Evolutionary conservation across 2,888 invertebrate species (phyloP).

Genomic region (Meliscaeva auricollis): DNA sequence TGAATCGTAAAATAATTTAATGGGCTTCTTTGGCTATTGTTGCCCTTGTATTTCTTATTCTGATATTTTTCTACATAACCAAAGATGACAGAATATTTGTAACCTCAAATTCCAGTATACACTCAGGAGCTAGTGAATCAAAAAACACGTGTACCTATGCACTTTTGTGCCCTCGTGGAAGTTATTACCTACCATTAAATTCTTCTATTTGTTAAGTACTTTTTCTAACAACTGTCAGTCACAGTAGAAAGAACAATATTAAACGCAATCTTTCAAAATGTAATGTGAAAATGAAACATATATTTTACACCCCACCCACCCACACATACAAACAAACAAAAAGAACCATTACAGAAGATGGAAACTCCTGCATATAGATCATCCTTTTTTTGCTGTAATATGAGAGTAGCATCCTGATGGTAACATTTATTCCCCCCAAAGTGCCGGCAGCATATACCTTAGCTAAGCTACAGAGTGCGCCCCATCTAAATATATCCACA

Average conservation of each 20-base stretch:
- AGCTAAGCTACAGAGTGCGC: background rate
- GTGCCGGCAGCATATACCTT: background rate
- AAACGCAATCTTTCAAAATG: slow-evolving; percentile 70
- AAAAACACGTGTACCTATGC: background rate
- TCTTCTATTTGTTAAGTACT: slow-evolving; percentile 54
- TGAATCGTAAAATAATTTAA: no score
- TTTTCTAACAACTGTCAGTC: slow-evolving; percentile 63
- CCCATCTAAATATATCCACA: background rate
- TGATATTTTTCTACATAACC: background rate
- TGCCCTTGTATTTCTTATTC: background rate
- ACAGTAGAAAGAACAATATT: slow-evolving; percentile 67
- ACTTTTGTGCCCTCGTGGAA: background rate
- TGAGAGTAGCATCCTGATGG: slow-evolving; percentile 27
- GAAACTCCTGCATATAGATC: slow-evolving; percentile 56
- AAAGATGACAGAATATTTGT: background rate
- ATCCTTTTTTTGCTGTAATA: slow-evolving; percentile 31
- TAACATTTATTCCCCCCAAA: slow-evolving; percentile 10
- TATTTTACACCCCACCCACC: background rate
- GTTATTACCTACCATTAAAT: background rate
- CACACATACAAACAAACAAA: background rate
- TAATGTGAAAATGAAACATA: slow-evolving; percentile 56
- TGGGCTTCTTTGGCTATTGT: no score
- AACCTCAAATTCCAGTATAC: background rate
- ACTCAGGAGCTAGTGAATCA: background rate
- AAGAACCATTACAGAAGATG: slow-evolving; percentile 8